Evolutionary conservation across 2,888 invertebrate species (phyloP).

Genomic region (Cheilosia soror): DNA sequence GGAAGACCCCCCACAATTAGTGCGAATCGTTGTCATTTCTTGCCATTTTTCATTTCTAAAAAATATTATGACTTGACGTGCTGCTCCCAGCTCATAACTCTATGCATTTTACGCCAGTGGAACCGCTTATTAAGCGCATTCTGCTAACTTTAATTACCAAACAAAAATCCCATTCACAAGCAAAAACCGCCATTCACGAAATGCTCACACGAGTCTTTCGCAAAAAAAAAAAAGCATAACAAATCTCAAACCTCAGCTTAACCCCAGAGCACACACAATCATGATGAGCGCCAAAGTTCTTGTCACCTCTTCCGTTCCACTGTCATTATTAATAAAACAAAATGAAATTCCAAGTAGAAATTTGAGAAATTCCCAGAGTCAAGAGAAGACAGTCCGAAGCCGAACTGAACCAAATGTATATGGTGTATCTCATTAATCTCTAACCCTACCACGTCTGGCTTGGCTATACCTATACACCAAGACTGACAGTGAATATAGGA

Average conservation of each 20-base stretch:
- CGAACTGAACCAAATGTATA: conserved; percentile 51
- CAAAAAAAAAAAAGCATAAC: conserved; percentile 17
- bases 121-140: conserved; percentile 29
- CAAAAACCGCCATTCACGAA: conserved; percentile 22
- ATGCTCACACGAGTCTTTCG: conserved; percentile 36
- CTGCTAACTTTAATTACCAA: conserved; percentile 26
- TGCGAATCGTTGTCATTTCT: too few relatives aligned
- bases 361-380: conserved; percentile 65
- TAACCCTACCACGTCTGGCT: conserved; percentile 50
- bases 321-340: conserved; percentile 61
- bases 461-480: not conserved
- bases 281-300: conserved; percentile 60
- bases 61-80: too few relatives aligned
- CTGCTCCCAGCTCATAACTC: not conserved
- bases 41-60: too few relatives aligned
- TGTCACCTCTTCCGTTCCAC: conserved; percentile 64
- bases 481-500: too few relatives aligned
- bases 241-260: conserved; percentile 39
- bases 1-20: too few relatives aligned
- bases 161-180: conserved; percentile 45
- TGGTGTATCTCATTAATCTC: conserved; percentile 71
- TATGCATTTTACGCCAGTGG: not conserved
- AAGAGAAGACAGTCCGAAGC: not conserved
- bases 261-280: conserved; percentile 17
- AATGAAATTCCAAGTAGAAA: conserved; percentile 58